These are phyloP conservation scores for Drosophila sordidula DNA, from an alignment of 2,888 invertebrate genomes.

Conservation along the genomic window DNA sequence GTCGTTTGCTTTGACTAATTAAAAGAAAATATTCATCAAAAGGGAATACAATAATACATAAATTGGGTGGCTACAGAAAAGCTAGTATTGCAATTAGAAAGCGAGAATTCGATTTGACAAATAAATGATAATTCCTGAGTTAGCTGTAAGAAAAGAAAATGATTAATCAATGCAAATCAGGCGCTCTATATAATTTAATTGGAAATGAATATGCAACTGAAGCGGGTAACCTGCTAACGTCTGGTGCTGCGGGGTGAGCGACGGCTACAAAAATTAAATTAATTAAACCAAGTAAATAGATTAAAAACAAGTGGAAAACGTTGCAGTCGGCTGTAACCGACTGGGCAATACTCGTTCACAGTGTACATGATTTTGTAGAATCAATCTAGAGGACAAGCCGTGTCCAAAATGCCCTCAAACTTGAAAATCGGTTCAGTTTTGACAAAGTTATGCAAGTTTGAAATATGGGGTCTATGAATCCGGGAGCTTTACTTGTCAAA, in stretches of 20 bases:
- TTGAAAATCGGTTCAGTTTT: no score
- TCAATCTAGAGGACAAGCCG: no score
- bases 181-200: slow-evolving; percentile 25
- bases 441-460: no score
- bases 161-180: slow-evolving; percentile 45
- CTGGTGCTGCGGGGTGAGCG: slow-evolving; percentile 74
- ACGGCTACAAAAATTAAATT: slow-evolving; percentile 71
- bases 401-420: no score
- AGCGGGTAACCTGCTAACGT: slow-evolving; percentile 68
- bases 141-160: slow-evolving; percentile 64
- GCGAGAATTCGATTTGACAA: slow-evolving; percentile 10
- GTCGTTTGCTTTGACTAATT: slow-evolving; percentile 30
- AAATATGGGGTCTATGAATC: no score
- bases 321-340: neutral
- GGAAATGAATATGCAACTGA: slow-evolving; percentile 60
- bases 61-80: slow-evolving; percentile 25
- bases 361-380: no score
- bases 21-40: slow-evolving; percentile 20
- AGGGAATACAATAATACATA: slow-evolving; percentile 28
- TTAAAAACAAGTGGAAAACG: slow-evolving; percentile 31
- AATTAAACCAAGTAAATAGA: slow-evolving; percentile 46
- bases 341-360: no score
- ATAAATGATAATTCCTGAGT: slow-evolving; percentile 64
- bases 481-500: no score
- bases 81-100: slow-evolving; percentile 23